These are phyloP conservation scores for Polylopha cassiicola DNA, from an alignment of 2,888 invertebrate genomes.

Conservation along the genomic window DNA sequence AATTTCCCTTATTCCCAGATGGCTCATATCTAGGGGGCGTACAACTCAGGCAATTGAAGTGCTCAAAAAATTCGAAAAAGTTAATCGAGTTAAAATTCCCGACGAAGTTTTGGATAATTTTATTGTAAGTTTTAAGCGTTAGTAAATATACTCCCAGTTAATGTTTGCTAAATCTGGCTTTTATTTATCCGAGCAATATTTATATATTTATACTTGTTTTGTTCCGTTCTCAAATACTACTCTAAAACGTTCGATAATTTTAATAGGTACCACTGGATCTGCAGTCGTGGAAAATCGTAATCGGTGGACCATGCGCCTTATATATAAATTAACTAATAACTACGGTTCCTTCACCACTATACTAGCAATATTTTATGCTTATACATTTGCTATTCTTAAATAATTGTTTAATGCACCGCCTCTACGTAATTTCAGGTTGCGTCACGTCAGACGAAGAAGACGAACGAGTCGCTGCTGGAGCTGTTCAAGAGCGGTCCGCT, in stretches of 20 bases:
- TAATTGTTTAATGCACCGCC: no score
- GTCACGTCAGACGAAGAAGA: constrained; percentile 48
- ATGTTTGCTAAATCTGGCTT: neutral
- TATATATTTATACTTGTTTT: no score
- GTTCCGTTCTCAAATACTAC: no score
- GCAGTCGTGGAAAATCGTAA: no score
- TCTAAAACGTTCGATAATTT: no score
- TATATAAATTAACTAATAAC: no score
- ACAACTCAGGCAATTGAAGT: constrained; percentile 61
- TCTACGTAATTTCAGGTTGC: constrained; percentile 39
- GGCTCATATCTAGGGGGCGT: constrained; percentile 59
- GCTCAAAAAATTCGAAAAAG: constrained; percentile 56
- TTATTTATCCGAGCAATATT: no score
- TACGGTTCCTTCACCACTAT: no score
- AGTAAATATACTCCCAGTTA: neutral
- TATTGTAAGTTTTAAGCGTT: constrained; percentile 46
- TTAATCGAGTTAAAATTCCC: constrained; percentile 64
- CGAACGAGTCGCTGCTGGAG: constrained; percentile 46
- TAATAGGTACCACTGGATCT: no score
- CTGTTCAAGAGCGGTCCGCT: constrained; percentile 49
- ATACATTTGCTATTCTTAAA: no score
- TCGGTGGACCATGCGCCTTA: no score
- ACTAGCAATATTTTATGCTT: no score
- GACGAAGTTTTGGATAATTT: constrained; percentile 68
- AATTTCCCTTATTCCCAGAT: constrained; percentile 48